Evolutionary conservation across 2,113 vertebrate species (phyloP), one percentile per base, ranked within the genome.

Genomic region (Rallus limicola): DNA sequence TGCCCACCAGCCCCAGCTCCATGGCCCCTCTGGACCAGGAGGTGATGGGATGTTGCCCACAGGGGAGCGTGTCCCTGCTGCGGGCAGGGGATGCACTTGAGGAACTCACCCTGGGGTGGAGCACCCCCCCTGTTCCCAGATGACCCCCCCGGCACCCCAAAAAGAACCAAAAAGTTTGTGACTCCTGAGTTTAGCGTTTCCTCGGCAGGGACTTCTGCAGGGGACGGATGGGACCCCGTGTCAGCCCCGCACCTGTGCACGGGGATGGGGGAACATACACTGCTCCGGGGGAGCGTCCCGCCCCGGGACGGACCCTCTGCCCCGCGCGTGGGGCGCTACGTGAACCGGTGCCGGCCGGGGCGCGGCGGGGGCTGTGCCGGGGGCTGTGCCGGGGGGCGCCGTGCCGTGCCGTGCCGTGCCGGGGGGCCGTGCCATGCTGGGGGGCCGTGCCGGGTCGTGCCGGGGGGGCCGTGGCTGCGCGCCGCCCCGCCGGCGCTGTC

Each of bases 121-220:
- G 9, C 6, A 24, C 26, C 46, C 3, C 3, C 1, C 2, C 6
- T 10, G 13, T 12, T 9, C 16, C 16, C 23, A 31, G 33, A 33
- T 2, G 50, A 34, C 2, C 13, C 38, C 50, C 25, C 38, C 31
- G 17, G 21, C 21, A 20, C 48, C 48, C 6, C 6, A 10, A 50
- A 87, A 82, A 33, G 20, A 58, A 5, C 11, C 8, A 11, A 21
- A 1, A 90, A 87, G 31, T 56, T 82, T 33, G 16, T 44, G 21
- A 42, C 36, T 82, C 34, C 19, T 10, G 10, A 36, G 60, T 12
- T 67, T 52, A 40, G 46, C 5, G 7, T 87, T 63, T 67, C 26
- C 77, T 84, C 59, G 25, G 13, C 69, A 62, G 69, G 16, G 17
- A 24, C 25, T 11, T 40, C 50, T 25, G 56, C 34, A 44, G 38